These are phyloP conservation scores for Pocillopora grandis DNA, from an alignment of 92 coral and sea anemone genomes.

Conservation along the genomic window DNA sequence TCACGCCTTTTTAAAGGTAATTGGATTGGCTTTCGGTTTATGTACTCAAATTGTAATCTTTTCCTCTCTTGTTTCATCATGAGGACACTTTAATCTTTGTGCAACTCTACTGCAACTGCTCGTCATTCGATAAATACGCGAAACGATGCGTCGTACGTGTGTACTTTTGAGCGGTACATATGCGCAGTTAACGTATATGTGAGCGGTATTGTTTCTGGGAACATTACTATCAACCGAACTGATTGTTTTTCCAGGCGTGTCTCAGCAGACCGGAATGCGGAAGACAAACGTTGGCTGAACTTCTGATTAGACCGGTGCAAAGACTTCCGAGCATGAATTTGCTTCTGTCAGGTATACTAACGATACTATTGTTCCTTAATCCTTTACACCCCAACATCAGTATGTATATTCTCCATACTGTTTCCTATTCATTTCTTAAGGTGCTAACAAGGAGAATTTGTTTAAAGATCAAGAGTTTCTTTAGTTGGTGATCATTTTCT, in stretches of 20 bases:
- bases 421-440: too few relatives aligned
- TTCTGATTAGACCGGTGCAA: constrained; percentile 94
- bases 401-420: too few relatives aligned
- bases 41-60: background rate
- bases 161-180: too few relatives aligned
- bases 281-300: constrained; percentile 87
- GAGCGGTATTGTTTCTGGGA: background rate
- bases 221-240: too few relatives aligned
- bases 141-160: too few relatives aligned
- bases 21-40: background rate
- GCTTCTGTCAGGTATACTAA: constrained; percentile 70
- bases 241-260: constrained; percentile 61
- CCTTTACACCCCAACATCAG: too few relatives aligned
- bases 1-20: constrained; percentile 93
- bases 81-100: background rate
- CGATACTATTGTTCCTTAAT: background rate
- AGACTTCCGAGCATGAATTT: constrained; percentile 95
- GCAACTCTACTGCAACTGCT: background rate
- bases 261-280: constrained; percentile 97
- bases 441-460: too few relatives aligned
- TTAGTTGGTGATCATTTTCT: too few relatives aligned
- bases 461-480: too few relatives aligned
- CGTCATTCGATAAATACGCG: too few relatives aligned
- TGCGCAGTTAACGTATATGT: background rate
- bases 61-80: background rate